These are phyloP conservation scores for Caenorhabditis sp. DNA, from an alignment of 2,888 invertebrate genomes.

Conservation along the genomic window DNA sequence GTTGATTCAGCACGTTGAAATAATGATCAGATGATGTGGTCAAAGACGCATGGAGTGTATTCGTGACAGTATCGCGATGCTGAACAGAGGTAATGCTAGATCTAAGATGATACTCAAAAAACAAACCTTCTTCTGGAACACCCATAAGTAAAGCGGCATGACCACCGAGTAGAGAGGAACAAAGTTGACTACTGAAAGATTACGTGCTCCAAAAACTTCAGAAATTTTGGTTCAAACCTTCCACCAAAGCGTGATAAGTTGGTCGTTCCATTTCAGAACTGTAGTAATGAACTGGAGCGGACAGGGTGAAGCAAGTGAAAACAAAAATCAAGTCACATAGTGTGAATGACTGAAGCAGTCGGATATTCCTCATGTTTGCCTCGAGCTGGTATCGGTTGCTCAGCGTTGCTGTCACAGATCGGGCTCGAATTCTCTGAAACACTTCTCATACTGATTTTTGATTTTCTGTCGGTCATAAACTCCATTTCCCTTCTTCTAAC, in stretches of 20 bases:
- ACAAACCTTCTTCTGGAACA: conserved; percentile 46
- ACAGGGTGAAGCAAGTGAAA: conserved; percentile 58
- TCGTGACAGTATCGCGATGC: conserved; percentile 56
- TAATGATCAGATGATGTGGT: conserved; percentile 59
- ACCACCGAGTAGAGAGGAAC: conserved; percentile 56
- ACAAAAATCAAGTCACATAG: conserved; percentile 57
- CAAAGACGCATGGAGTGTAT: conserved; percentile 51
- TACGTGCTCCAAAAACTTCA: neutral
- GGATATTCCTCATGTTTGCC: conserved; percentile 57
- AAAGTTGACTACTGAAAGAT: conserved; percentile 53
- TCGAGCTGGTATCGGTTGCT: conserved; percentile 57
- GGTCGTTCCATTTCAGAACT: conserved; percentile 44
- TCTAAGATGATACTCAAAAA: neutral
- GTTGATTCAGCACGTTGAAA: conserved; percentile 57
- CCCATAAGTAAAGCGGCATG: conserved; percentile 62
- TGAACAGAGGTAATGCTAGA: conserved; percentile 6
- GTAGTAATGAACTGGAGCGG: conserved; percentile 57
- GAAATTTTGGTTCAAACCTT: conserved; percentile 19
- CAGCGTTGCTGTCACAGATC: conserved; percentile 37
- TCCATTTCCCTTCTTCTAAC: neutral
- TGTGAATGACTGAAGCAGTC: conserved; percentile 51
- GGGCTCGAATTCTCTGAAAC: conserved; percentile 38
- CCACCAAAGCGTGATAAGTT: conserved; percentile 59
- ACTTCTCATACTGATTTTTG: neutral
- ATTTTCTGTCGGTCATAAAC: too few species aligned